Conservation (phyloP, 2,113 vertebrate genomes). For the Microcebus jonahi region DNA sequence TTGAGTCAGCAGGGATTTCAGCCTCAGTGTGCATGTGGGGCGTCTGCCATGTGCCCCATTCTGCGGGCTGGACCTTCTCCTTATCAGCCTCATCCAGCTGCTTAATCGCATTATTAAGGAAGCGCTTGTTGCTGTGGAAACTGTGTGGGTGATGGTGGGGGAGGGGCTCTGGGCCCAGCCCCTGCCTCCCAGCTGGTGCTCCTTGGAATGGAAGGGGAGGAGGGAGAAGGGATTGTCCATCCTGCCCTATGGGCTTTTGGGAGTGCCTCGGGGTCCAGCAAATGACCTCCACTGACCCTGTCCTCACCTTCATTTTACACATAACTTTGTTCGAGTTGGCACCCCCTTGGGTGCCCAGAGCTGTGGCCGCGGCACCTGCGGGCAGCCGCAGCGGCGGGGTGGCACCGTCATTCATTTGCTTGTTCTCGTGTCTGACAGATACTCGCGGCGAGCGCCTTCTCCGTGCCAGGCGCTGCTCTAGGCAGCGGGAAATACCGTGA, state of each 20-base stretch:
- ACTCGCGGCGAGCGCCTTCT: not conserved
- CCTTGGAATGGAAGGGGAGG: not conserved
- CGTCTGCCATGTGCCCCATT: not conserved
- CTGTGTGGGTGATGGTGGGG: not conserved
- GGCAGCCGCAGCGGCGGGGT: too few relatives aligned
- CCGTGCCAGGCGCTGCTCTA: not conserved
- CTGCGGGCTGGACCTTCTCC: not conserved
- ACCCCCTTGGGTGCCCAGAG: not conserved
- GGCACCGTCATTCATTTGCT: not conserved
- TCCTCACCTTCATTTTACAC: not conserved
- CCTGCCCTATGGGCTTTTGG: too few relatives aligned
- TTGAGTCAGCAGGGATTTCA: not conserved
- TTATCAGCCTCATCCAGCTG: constrained; percentile 63
- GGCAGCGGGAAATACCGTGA: not conserved
- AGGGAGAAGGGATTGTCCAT: not conserved
- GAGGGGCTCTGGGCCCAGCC: not conserved
- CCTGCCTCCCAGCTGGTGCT: not conserved
- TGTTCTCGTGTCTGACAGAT: not conserved
- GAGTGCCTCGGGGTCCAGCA: not conserved
- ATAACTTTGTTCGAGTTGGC: not conserved
- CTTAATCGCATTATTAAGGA: constrained; percentile 20
- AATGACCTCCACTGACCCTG: not conserved
- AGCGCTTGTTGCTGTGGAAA: constrained; percentile 60
- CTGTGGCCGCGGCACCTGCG: not conserved
- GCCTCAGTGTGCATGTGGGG: not conserved